A percentile compares a stretch with the other conserved stretches of the same genome.
These are phyloP conservation scores for Orthosia incerta DNA, from an alignment of 2,888 invertebrate species.

Conservation along the genomic window DNA sequence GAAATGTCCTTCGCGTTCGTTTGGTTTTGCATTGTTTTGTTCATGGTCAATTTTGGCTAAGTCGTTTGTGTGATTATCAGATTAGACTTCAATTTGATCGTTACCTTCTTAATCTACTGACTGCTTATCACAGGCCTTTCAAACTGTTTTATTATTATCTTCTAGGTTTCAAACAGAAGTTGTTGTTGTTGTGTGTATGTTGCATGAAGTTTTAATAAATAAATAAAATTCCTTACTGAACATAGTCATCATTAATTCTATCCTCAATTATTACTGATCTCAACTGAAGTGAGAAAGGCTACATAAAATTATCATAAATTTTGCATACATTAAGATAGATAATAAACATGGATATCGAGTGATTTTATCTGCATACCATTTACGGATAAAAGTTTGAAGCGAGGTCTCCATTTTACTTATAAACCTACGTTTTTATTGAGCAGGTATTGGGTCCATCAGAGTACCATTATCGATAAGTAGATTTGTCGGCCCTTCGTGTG, in stretches of 20 bases:
- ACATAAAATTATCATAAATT: conserved; percentile 31
- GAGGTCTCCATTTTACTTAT: conserved; percentile 18
- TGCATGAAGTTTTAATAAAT: no score
- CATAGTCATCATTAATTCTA: conserved; percentile 9
- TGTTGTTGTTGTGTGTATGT: no score
- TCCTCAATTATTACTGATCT: conserved; percentile 21
- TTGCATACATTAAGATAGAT: conserved; percentile 20
- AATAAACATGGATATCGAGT: conserved; percentile 7
- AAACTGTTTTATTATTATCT: neutral
- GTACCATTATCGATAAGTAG: conserved; percentile 51
- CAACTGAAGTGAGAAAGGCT: conserved; percentile 41
- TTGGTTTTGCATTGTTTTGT: conserved; percentile 45
- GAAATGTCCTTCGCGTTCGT: conserved; percentile 37
- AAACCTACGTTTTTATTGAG: conserved; percentile 26
- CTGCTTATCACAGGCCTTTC: neutral
- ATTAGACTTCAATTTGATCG: neutral
- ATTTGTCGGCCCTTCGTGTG: conserved; percentile 62
- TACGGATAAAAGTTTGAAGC: conserved; percentile 22
- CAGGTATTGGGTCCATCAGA: conserved; percentile 35
- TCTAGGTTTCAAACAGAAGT: conserved; percentile 2
- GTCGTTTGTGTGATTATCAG: neutral
- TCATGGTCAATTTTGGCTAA: conserved; percentile 38
- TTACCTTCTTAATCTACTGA: neutral
- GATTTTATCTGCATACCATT: conserved; percentile 30
- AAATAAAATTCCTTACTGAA: conserved; percentile 2